Conservation (phyloP, 2,113 vertebrate species). For the Delphinus delphis region DNA sequence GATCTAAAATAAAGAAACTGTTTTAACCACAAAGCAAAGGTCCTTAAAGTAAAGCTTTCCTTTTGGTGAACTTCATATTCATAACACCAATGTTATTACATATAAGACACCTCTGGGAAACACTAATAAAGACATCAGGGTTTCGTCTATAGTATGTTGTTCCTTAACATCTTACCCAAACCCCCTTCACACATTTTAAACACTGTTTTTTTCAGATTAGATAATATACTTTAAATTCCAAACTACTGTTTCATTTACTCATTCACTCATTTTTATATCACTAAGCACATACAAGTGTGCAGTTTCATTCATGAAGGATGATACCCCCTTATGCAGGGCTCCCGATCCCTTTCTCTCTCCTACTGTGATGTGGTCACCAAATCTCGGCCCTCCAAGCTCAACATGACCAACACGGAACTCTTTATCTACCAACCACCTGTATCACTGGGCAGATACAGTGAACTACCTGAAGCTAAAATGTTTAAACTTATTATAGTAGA, state of each 20-base stretch:
- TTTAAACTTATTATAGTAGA: background rate
- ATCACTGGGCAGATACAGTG: background rate
- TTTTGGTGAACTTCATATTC: conserved; percentile 5
- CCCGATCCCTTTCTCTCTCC: background rate
- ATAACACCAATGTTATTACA: background rate
- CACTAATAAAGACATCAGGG: background rate
- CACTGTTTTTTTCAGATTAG: background rate
- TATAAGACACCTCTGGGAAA: background rate
- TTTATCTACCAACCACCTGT: background rate
- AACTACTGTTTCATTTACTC: background rate
- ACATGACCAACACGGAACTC: background rate
- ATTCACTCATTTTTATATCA: background rate
- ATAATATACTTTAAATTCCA: conserved; percentile 4
- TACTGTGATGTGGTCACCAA: background rate
- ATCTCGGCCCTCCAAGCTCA: background rate
- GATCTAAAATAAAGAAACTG: conserved; percentile 85
- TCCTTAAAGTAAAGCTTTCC: conserved; percentile 39
- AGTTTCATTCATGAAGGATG: background rate
- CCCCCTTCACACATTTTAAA: background rate
- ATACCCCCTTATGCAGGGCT: background rate
- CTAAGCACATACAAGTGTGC: background rate
- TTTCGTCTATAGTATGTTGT: background rate
- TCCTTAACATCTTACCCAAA: background rate
- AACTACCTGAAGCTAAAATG: background rate
- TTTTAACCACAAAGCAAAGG: conserved; percentile 42